Evolutionary conservation across 2,113 vertebrate genomes (phyloP), one percentile per base, ranked within the genome.

Genomic region (Trogon melanurus): DNA sequence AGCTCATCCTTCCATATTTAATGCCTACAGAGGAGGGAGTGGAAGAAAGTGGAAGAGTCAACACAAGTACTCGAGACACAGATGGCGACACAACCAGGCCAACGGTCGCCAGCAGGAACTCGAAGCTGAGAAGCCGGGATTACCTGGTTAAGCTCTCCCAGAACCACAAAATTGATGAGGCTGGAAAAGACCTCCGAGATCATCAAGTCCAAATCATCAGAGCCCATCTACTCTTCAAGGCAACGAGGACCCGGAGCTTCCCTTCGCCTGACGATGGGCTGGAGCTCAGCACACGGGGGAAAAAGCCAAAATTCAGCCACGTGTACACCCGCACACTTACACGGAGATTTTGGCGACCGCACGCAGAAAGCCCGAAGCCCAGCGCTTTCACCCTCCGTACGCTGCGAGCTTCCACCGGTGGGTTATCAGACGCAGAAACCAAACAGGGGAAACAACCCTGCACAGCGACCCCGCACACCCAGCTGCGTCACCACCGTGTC

Each of bases 201-300:
- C 41, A 41, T 41, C 9, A 41, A 41, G 41, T 41, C 41, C 41
- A 41, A 10, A 41, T 41, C 41, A 41, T 41, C 2, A 2, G 65
- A 27, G 70, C 34, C 60, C 79, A 20, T 13, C 57, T 9, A 16
- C 41, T 34, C 66, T 51, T n/a, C 60, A 9, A 13, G 74, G 26
- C 41, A 22, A 13, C 0, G 3, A 9, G 67, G 0, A 29, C 47
- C 93, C 3, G n/a, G 84, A 65, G 74, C 73, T 81, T 38, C 5
- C 1, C 69, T 58, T 26, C 47, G 4, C 13, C 53, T 3, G 12
- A 1, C 0, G 11, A 8, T 1, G 1, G 30, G 13, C 4, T 41
- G 8, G 34, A 32, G 6, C 67, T 32, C 27, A 6, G 53, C n/a
- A 22, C 53, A 7, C 1, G 0, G 0, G 1, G 0, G 1, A 13